A percentile compares a stretch with the other conserved stretches of the same genome.
Conservation (phyloP, 2,888 invertebrate genomes). For the Drosophila subsilvestris region DNA sequence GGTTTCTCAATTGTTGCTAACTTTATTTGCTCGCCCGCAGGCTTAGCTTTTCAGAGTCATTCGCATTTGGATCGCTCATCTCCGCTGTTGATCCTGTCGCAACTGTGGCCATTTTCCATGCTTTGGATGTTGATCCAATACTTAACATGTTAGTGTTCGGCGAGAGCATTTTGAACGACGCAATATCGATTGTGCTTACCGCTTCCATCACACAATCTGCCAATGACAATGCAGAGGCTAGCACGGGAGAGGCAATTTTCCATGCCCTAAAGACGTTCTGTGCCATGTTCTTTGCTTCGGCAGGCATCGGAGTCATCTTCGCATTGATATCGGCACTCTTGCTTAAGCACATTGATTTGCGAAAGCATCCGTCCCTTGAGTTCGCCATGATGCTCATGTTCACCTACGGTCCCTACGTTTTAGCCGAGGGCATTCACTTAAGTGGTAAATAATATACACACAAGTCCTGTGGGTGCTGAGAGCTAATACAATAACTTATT, state of each 20-base stretch:
- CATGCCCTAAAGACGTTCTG: conserved; percentile 95
- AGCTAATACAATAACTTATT: background rate
- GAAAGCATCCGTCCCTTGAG: conserved; percentile 98
- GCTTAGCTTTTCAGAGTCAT: conserved; percentile 97
- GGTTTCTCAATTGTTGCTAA: background rate
- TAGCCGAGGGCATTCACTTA: conserved; percentile 97
- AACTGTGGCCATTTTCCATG: conserved; percentile 99
- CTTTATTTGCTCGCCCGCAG: conserved; percentile 85
- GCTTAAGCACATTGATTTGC: conserved; percentile 96
- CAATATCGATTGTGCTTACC: conserved; percentile 98
- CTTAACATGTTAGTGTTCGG: conserved; percentile 99
- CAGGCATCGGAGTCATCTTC: conserved; percentile 97
- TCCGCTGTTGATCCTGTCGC: conserved; percentile 99
- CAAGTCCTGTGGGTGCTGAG: no score
- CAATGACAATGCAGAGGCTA: conserved; percentile 87
- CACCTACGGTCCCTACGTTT: conserved; percentile 98
- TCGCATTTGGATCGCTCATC: conserved; percentile 98
- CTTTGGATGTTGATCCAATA: conserved; percentile 97
- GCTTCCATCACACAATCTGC: conserved; percentile 92
- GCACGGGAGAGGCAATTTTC: conserved; percentile 92
- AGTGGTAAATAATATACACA: conserved; percentile 85
- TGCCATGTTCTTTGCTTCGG: conserved; percentile 99
- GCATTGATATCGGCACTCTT: conserved; percentile 96
- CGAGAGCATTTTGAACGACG: conserved; percentile 93
- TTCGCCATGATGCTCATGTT: conserved; percentile 99